Base-by-base conservation (phyloP, 2,797 vertebrate genomes). In the Cirrhinus mrigala region DNA sequence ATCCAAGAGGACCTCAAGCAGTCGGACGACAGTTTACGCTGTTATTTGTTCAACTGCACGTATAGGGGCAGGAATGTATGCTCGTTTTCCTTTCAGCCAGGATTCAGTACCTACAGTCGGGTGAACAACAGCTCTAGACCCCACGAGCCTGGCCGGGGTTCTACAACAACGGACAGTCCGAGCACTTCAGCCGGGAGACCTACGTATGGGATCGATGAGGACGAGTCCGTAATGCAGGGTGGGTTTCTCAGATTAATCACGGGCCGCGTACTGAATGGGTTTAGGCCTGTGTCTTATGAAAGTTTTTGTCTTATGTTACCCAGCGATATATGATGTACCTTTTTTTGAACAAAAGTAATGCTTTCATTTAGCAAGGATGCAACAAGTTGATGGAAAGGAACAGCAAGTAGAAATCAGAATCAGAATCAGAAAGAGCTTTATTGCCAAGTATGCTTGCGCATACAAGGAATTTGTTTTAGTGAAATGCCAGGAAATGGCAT, bases 31-130 rank as follows among this genome's bases (percentile, higher is more conserved):
- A 87, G 91, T 16, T 91, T 94, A 64, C 92, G 93, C 89, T 99
- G 98, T 86, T 99, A 97, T 91, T 94, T 99, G 87, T 99, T 99
- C 91, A 96, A 97, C 93, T 99, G 98, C 94, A 96, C 95, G 2
- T 93, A 94, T 89, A 93, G 94, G 62, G 94, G 94, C 33, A 94
- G 90, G 64, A 91, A 93, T 70, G 96, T 98, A 16, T 99, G 98
- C 94, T 94, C 93, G 81, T 99, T 98, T 92, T 95, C 97, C 0
- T 93, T 93, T 62, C 97, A 97, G 93, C 94, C 93, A 24, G 97
- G 97, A 46, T 98, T 97, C 94, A 95, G 91, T 91, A 95, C 96
- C 2, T 98, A 97, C 95, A 95, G 91, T 89, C 94, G 96, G 84
- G 37, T 69, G 0, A 56, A 69, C 44, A 95, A 94, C 90, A 69